phyloP scores from a whole-genome alignment of 2,888 invertebrate species.

The Thecophora atra region DNA sequence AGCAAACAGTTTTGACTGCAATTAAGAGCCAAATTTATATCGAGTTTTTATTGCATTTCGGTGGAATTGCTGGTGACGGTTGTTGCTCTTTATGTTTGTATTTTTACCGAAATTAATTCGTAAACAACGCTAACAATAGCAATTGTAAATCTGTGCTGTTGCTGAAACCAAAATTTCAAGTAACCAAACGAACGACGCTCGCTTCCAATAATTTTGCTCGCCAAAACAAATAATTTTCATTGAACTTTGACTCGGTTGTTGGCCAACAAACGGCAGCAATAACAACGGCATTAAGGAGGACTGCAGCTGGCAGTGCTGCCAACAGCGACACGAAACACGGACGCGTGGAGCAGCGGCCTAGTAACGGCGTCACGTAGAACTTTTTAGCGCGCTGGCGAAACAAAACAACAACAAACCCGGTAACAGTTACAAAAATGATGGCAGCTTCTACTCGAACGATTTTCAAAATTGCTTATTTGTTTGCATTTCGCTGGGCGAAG shows the following conservation, averaged over 20 bases:
- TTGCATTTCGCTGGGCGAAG: constrained; percentile 9
- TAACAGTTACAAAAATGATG: not conserved
- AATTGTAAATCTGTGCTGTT: not conserved
- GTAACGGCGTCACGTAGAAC: not conserved
- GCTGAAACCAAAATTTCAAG: not conserved
- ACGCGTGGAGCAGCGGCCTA: not conserved
- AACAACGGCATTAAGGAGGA: not conserved
- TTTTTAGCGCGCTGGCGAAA: not conserved
- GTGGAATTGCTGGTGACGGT: no score
- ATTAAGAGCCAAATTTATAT: no score
- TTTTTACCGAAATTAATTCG: no score
- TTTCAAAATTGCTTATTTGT: constrained; percentile 27
- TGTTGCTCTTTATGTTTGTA: no score
- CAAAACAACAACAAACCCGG: constrained; percentile 1
- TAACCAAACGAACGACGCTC: constrained; percentile 18
- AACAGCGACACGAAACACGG: not conserved
- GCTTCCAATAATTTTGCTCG: constrained; percentile 29
- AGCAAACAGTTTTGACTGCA: no score
- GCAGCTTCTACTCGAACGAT: not conserved
- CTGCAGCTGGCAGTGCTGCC: not conserved
- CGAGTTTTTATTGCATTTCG: no score
- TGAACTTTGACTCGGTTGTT: constrained; percentile 11
- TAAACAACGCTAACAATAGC: not conserved
- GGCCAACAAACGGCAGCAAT: not conserved
- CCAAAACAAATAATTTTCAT: constrained; percentile 26